Conservation (phyloP, 2,888 invertebrate genomes). For the Kuschelorhynchus macadamiae region DNA sequence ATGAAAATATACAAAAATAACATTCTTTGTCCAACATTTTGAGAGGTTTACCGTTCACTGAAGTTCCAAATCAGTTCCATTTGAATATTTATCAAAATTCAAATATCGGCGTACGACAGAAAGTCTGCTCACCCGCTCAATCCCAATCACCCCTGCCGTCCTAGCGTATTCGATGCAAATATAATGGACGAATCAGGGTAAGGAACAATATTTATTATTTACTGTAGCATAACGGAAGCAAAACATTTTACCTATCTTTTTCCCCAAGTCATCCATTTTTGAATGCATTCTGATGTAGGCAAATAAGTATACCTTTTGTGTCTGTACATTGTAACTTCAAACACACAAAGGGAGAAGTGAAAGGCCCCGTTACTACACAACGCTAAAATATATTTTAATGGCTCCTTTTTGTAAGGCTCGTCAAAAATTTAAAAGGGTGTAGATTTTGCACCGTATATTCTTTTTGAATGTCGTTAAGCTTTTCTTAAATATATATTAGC, state of each 20-base stretch:
- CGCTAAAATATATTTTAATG: slow-evolving; percentile 18
- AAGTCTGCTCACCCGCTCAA: neutral
- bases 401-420: slow-evolving; percentile 12
- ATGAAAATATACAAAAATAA: too few relatives aligned
- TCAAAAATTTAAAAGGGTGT: slow-evolving; percentile 2
- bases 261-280: slow-evolving; percentile 36
- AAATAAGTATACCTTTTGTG: slow-evolving; percentile 37
- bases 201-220: slow-evolving; percentile 33
- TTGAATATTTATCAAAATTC: too few relatives aligned
- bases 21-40: too few relatives aligned
- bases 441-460: neutral
- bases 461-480: too few relatives aligned
- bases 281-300: slow-evolving; percentile 36
- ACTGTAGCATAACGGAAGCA: slow-evolving; percentile 24
- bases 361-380: slow-evolving; percentile 22
- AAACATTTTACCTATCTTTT: slow-evolving; percentile 24
- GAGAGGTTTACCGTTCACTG: too few relatives aligned
- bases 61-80: too few relatives aligned
- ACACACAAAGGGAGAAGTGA: slow-evolving; percentile 29
- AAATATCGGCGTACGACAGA: neutral
- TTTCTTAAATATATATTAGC: too few relatives aligned
- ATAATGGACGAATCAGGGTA: slow-evolving; percentile 29
- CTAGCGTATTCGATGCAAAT: slow-evolving; percentile 7
- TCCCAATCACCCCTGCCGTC: too few relatives aligned
- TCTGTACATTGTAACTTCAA: slow-evolving; percentile 27